Base-by-base conservation (phyloP, 1,140 invertebrate species). In the Drosophila watanabei region DNA sequence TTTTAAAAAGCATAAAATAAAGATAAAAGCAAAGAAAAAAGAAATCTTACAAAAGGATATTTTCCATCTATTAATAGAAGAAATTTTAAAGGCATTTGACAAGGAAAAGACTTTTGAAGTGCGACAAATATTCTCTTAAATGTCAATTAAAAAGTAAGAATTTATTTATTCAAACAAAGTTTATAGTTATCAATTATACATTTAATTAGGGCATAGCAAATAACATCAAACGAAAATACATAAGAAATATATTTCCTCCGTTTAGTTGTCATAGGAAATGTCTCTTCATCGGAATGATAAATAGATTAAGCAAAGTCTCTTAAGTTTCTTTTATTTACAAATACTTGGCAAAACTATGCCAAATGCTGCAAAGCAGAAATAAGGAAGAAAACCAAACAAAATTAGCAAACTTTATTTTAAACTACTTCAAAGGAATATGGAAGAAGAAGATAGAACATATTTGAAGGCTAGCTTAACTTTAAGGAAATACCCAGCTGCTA, bases 401-500 rank as follows among this genome's bases (percentile, higher is more conserved):
- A 57, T 39, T 16, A n/a, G 14, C 1, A 11, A 56, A 39, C 33
- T 39, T 56, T 24, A 16, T 24, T 37, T n/a, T 16, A 24, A 56
- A 37, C 52, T 37, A 24, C 14, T 56, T 39, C 14, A 56, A 39
- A 39, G 33, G 9, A 56, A 37, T 3, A 24, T 10, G n/a, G n/a
- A n/a, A 10, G 11, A 52, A 18, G 5, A 32, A 6, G 1, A 24
- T 20, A 14, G 14, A 20, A 2, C 0, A 28, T 35, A 16, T 54
- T 37, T 10, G 18, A 37, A 16, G 20, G 33, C 18, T 28, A 30
- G 45, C 18, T 9, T 5, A 20, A 28, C 54, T 60, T 45, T 35
- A 58, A 43, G 54, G 18, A 32, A 32, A 49, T 32, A 8, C 54
- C 59, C 54, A 57, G 54, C 54, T 64, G 43, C 3, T 24, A 33